These are phyloP conservation scores for Coreius guichenoti DNA, from an alignment of 2,797 vertebrate species.

Conservation along the genomic window DNA sequence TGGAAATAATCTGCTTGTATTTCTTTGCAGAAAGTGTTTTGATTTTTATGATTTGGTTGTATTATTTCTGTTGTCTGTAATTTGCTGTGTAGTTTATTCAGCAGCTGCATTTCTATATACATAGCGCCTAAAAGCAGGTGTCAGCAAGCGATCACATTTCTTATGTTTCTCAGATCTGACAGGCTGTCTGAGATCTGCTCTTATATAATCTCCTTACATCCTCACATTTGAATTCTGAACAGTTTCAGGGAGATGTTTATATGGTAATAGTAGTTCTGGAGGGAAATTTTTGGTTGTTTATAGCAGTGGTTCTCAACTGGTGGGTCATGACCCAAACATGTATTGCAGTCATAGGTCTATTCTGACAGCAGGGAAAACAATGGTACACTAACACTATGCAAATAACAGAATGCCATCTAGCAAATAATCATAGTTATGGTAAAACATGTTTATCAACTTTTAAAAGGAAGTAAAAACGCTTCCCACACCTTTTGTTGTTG, in stretches of 20 bases:
- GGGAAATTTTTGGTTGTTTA: not conserved
- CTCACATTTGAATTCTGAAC: slow-evolving; percentile 24
- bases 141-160: not conserved
- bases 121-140: not conserved
- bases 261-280: not conserved
- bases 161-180: slow-evolving; percentile 1
- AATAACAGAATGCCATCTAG: not conserved
- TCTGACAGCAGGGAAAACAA: not conserved
- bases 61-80: not conserved
- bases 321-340: slow-evolving; percentile 17
- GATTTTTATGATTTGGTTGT: not conserved
- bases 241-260: slow-evolving; percentile 8
- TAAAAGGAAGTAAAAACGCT: not conserved
- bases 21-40: not conserved
- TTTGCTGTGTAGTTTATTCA: not conserved
- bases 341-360: not conserved
- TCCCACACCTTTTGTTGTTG: not conserved
- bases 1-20: not conserved
- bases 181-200: not conserved
- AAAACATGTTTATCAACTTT: not conserved
- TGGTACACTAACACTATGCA: not conserved
- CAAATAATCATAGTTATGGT: not conserved
- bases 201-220: slow-evolving; percentile 12
- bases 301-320: not conserved
- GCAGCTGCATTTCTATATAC: not conserved